Percentiles rank a stretch among this genome's conserved stretches.
These are phyloP conservation scores for Drosophila anomalata DNA, from an alignment of 2,888 invertebrate genomes.

Conservation along the genomic window DNA sequence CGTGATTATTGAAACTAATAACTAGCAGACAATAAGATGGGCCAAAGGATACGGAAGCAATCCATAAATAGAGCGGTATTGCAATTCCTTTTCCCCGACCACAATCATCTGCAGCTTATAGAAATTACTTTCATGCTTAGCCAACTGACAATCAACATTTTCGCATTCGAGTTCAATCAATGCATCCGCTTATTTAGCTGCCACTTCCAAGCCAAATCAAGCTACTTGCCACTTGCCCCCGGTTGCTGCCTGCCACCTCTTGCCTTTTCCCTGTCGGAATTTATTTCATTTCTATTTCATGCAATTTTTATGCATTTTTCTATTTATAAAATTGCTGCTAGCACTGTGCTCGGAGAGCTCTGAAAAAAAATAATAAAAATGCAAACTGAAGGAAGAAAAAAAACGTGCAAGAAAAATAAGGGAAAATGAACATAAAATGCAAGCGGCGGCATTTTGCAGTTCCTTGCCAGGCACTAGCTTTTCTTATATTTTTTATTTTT, in stretches of 20 bases:
- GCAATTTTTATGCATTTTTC: constrained; percentile 51
- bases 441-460: constrained; percentile 66
- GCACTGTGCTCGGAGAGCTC: constrained; percentile 15
- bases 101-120: constrained; percentile 33
- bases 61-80: constrained; percentile 26
- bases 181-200: constrained; percentile 59
- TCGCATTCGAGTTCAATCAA: constrained; percentile 57
- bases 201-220: constrained; percentile 39
- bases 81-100: constrained; percentile 7
- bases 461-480: constrained; percentile 21
- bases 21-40: not conserved
- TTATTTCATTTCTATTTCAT: constrained; percentile 68
- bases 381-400: constrained; percentile 31
- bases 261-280: constrained; percentile 40
- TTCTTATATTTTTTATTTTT: constrained; percentile 1
- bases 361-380: constrained; percentile 49
- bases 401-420: constrained; percentile 26
- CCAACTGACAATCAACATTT: constrained; percentile 53
- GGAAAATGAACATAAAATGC: constrained; percentile 60
- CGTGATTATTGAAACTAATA: not conserved
- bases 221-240: constrained; percentile 22
- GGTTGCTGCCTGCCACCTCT: constrained; percentile 9
- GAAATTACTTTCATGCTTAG: constrained; percentile 35
- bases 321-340: constrained; percentile 56
- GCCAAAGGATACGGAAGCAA: constrained; percentile 7